Percentiles rank a stretch among this genome's conserved stretches.
Evolutionary conservation across 2,888 invertebrate species (phyloP).

Genomic region (Plutella xylostella): DNA sequence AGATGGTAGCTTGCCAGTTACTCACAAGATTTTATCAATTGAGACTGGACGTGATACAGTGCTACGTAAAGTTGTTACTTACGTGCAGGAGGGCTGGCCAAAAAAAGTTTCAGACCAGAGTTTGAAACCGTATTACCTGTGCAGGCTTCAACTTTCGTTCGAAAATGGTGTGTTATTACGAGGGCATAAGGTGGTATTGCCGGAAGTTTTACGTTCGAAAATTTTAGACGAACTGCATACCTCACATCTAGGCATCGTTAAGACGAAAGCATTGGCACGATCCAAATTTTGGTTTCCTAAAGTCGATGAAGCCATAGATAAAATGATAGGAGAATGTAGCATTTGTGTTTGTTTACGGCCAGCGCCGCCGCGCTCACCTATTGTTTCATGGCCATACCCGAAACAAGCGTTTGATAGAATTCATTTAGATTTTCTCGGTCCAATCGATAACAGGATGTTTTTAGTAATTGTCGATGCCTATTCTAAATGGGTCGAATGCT

Average conservation of each 20-base stretch:
- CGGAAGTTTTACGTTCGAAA: not conserved
- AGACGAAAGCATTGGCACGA: not conserved
- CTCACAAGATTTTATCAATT: not conserved
- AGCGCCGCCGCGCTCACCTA: conserved; percentile 3
- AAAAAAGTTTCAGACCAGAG: not conserved
- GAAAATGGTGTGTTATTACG: not conserved
- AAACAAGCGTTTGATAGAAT: not conserved
- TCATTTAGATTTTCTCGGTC: conserved; percentile 9
- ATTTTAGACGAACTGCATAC: not conserved
- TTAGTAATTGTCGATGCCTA: too few species aligned
- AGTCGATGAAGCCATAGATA: not conserved
- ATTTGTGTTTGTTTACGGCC: not conserved
- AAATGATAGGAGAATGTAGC: not conserved
- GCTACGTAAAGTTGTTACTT: not conserved
- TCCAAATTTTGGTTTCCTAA: conserved; percentile 2
- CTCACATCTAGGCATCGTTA: not conserved
- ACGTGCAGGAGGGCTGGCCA: not conserved
- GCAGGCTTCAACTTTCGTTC: not conserved
- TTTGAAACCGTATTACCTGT: not conserved
- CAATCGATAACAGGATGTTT: not conserved
- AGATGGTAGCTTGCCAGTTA: not conserved
- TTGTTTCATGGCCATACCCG: not conserved
- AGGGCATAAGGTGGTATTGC: conserved; percentile 2
- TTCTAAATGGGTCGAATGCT: conserved; percentile 5
- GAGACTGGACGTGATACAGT: not conserved